A percentile compares a stretch with the other conserved stretches of the same genome.
These are phyloP conservation scores for Pseudomugil tenellus DNA, from an alignment of 2,797 vertebrate genomes.

Conservation along the genomic window DNA sequence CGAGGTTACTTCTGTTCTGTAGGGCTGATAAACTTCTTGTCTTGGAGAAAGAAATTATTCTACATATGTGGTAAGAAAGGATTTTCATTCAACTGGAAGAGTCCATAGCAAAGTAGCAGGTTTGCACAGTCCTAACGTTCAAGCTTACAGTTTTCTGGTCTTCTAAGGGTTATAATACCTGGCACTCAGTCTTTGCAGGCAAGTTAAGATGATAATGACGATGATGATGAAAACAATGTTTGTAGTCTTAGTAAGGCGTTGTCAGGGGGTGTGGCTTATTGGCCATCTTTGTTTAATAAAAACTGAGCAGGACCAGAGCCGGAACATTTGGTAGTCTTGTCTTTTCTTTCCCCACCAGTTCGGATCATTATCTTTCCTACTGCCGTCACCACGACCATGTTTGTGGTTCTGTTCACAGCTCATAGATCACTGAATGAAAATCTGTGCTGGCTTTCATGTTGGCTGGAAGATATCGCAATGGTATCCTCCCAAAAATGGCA, in stretches of 20 bases:
- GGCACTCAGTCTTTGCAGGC: slow-evolving; percentile 90
- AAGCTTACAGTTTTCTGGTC: slow-evolving; percentile 88
- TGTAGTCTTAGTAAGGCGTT: slow-evolving; percentile 74
- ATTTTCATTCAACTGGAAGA: slow-evolving; percentile 85
- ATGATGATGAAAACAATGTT: slow-evolving; percentile 74
- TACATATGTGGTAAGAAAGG: slow-evolving; percentile 81
- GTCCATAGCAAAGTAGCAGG: slow-evolving; percentile 82
- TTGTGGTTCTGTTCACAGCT: slow-evolving; percentile 54
- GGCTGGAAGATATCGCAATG: slow-evolving; percentile 73
- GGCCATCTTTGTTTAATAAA: slow-evolving; percentile 54
- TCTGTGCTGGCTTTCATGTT: slow-evolving; percentile 87
- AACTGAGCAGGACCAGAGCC: slow-evolving; percentile 48
- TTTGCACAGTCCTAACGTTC: slow-evolving; percentile 79
- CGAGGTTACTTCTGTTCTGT: slow-evolving; percentile 83
- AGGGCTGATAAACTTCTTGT: slow-evolving; percentile 73
- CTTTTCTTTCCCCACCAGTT: slow-evolving; percentile 61
- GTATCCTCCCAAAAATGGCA: slow-evolving; percentile 29
- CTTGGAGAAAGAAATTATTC: slow-evolving; percentile 76
- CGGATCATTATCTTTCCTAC: slow-evolving; percentile 52
- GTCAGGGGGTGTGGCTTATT: slow-evolving; percentile 58
- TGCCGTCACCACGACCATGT: slow-evolving; percentile 63
- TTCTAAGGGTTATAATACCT: slow-evolving; percentile 78
- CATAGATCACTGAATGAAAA: slow-evolving; percentile 74
- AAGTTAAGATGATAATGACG: slow-evolving; percentile 74
- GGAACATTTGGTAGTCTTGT: slow-evolving; percentile 43